Evolutionary conservation across 2,113 vertebrate genomes (phyloP).

Genomic region (Hippoglossus stenolepis): DNA sequence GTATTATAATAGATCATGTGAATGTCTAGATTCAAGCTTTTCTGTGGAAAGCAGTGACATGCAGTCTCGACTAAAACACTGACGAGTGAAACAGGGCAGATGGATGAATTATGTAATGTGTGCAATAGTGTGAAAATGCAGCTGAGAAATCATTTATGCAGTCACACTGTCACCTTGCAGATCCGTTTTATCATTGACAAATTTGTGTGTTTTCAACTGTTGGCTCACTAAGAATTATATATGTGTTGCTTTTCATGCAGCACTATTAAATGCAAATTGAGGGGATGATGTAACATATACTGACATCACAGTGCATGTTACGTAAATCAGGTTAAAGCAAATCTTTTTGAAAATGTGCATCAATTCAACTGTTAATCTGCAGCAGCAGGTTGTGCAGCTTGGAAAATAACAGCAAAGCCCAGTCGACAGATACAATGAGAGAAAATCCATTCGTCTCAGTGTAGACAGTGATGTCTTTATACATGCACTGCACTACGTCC

Average conservation of each 20-base stretch:
- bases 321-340: background rate
- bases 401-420: background rate
- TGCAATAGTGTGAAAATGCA: slow-evolving; percentile 31
- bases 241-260: background rate
- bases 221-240: background rate
- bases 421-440: background rate
- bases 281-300: background rate
- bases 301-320: background rate
- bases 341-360: background rate
- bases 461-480: slow-evolving; percentile 1
- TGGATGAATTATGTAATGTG: slow-evolving; percentile 22
- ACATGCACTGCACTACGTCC: background rate
- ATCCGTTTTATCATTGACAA: slow-evolving; percentile 13
- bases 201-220: background rate
- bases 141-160: slow-evolving; percentile 2
- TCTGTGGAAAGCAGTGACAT: background rate
- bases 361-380: background rate
- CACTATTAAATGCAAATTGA: slow-evolving; percentile 7
- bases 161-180: background rate
- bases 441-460: background rate
- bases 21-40: background rate
- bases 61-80: background rate
- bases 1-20: no score
- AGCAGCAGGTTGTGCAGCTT: background rate
- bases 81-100: slow-evolving; percentile 16